Conservation (phyloP, 2,113 vertebrate genomes). For the Oreochromis niloticus region DNA sequence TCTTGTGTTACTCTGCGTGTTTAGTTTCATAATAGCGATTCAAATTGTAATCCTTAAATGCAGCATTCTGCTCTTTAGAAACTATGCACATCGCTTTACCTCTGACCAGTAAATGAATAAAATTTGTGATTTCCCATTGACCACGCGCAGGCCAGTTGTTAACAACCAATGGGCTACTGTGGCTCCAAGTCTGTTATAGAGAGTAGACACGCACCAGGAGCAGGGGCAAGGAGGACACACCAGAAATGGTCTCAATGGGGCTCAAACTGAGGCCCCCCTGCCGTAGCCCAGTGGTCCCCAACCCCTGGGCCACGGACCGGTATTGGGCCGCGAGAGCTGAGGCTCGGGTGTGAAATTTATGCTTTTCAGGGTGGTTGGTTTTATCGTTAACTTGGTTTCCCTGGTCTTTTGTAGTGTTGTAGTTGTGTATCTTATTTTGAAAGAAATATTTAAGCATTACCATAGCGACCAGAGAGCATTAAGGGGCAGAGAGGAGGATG, state of each 20-base stretch:
- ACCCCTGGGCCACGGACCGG: not conserved
- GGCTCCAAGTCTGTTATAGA: not conserved
- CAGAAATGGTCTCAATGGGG: not conserved
- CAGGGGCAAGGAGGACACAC: not conserved
- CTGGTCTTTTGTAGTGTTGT: not conserved
- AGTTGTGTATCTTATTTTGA: not conserved
- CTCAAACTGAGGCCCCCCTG: not conserved
- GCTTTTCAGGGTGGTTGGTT: not conserved
- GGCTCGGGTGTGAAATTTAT: not conserved
- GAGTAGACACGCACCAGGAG: not conserved
- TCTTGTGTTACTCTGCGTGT: not conserved
- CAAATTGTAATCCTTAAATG: not conserved
- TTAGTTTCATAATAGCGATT: not conserved
- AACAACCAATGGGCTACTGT: not conserved
- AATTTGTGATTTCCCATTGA: not conserved
- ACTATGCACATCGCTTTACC: not conserved
- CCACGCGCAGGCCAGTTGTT: not conserved
- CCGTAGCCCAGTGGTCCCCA: not conserved
- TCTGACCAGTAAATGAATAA: not conserved
- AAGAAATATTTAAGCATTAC: not conserved
- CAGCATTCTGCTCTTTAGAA: not conserved
- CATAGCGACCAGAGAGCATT: not conserved
- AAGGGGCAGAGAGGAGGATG: rapidly evolving
- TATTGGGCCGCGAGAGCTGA: not conserved
- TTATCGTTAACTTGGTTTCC: not conserved